phyloP scores from a whole-genome alignment of 2,113 vertebrate genomes.

The Heliornis fulica region DNA sequence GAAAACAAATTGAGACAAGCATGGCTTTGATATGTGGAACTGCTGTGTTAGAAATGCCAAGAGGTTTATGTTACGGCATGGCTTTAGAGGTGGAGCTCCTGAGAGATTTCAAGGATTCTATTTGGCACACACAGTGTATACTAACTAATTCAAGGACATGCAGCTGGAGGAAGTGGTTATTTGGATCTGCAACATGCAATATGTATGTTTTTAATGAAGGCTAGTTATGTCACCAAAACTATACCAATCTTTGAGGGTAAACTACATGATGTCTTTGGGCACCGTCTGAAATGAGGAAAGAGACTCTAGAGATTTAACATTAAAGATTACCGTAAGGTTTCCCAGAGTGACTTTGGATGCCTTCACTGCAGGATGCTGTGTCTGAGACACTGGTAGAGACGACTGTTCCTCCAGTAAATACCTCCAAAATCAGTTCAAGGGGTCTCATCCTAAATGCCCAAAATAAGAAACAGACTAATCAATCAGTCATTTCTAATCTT shows the following conservation, averaged over 20 bases:
- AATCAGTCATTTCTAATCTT: background rate
- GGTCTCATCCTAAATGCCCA: background rate
- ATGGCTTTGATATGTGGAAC: slow-evolving; percentile 16
- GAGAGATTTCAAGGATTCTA: background rate
- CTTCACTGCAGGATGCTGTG: background rate
- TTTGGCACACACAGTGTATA: background rate
- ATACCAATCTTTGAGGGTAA: rapidly evolving
- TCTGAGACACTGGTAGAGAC: background rate
- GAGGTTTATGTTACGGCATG: background rate
- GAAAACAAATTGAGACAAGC: slow-evolving; percentile 29
- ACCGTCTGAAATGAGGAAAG: background rate
- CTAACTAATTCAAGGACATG: background rate
- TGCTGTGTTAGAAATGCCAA: slow-evolving; percentile 21
- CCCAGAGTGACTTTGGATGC: background rate
- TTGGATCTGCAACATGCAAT: background rate
- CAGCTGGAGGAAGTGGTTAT: background rate
- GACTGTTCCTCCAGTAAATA: background rate
- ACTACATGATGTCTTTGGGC: background rate
- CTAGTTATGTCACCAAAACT: background rate
- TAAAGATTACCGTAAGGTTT: background rate
- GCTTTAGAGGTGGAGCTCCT: background rate
- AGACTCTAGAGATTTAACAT: background rate
- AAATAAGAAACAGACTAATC: background rate
- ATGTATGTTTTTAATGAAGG: background rate
- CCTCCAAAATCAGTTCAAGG: background rate